Evolutionary conservation across 2,113 vertebrate species (phyloP).

Genomic region (Ammospiza nelsoni): DNA sequence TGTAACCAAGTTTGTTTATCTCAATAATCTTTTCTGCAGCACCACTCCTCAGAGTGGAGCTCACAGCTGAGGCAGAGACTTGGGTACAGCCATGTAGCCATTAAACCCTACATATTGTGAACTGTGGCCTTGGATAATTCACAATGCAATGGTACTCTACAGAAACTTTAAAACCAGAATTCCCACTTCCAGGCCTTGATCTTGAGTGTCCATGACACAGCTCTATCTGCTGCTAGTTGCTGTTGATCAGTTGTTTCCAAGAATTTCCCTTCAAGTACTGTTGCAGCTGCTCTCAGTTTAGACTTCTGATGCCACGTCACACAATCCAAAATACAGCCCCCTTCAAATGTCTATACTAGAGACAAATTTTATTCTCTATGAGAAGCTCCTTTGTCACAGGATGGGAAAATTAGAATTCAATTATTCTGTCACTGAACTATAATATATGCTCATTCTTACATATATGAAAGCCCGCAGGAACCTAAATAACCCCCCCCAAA

Average conservation of each 20-base stretch:
- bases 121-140: neutral
- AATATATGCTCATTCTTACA: neutral
- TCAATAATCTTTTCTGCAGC: neutral
- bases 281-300: neutral
- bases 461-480: neutral
- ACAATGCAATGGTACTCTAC: accelerated
- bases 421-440: neutral
- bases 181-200: neutral
- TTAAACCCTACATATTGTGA: neutral
- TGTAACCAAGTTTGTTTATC: neutral
- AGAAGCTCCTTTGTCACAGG: neutral
- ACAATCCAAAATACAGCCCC: neutral
- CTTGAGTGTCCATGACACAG: neutral
- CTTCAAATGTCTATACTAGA: neutral
- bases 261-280: neutral
- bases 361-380: neutral
- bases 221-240: neutral
- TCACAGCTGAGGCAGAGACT: neutral
- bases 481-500: neutral
- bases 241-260: neutral
- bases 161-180: neutral
- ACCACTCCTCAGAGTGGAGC: neutral
- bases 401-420: neutral
- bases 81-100: neutral
- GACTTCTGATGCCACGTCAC: neutral